phyloP scores from a whole-genome alignment of 2,888 invertebrate species.

The Byasa hedistus region DNA sequence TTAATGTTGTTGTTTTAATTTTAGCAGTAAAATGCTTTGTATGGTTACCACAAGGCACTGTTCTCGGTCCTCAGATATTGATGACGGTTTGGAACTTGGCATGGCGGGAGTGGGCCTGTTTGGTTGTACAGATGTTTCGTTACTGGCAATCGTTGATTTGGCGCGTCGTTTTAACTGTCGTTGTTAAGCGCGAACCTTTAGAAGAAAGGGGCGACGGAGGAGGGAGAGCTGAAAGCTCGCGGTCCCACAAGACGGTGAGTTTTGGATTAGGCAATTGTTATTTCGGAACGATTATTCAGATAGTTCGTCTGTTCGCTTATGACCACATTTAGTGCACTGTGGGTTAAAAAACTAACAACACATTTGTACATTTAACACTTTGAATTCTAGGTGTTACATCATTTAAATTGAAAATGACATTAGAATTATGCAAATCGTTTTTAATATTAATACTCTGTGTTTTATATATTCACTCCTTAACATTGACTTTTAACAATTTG shows the following conservation, averaged over 20 bases:
- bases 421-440: no score
- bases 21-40: no score
- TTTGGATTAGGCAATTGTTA: conserved; percentile 1
- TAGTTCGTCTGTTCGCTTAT: no score
- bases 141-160: conserved; percentile 49
- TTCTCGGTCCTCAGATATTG: conserved; percentile 49
- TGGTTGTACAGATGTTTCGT: conserved; percentile 45
- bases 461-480: no score
- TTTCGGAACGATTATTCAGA: background rate
- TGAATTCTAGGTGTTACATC: no score
- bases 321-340: no score
- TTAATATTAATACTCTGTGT: no score
- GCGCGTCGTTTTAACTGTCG: conserved; percentile 42
- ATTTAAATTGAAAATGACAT: no score
- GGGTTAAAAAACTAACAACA: no score
- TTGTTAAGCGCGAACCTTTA: conserved; percentile 42
- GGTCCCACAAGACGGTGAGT: conserved; percentile 10
- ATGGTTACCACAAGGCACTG: conserved; percentile 31
- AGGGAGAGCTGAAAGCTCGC: background rate
- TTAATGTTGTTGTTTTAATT: no score
- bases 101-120: conserved; percentile 49
- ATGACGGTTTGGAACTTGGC: conserved; percentile 41
- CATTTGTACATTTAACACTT: no score
- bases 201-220: conserved; percentile 18
- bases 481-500: no score